Conservation (phyloP, 2,113 vertebrate species). For the Corythornis madagascariensis region DNA sequence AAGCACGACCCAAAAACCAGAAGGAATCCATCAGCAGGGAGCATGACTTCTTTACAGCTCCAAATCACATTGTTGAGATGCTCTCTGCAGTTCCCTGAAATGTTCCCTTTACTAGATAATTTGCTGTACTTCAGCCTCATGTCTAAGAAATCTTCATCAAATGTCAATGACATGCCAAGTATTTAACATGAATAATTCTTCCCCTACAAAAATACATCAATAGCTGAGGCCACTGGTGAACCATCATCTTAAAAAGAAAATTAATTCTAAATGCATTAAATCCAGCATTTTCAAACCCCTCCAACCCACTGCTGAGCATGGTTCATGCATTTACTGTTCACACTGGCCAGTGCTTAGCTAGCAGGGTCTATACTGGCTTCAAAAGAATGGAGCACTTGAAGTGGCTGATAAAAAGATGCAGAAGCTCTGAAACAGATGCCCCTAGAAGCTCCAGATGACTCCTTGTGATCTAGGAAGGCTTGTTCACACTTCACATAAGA, state of each 20-base stretch:
- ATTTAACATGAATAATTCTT: slow-evolving; percentile 2
- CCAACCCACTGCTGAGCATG: not conserved
- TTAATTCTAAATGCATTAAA: not conserved
- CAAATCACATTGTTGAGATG: not conserved
- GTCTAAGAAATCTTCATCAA: not conserved
- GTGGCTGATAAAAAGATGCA: not conserved
- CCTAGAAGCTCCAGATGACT: not conserved
- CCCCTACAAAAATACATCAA: not conserved
- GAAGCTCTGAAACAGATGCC: not conserved
- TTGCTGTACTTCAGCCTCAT: not conserved
- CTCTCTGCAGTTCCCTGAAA: not conserved
- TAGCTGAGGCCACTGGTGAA: not conserved
- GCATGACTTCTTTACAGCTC: not conserved
- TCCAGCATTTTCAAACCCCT: not conserved
- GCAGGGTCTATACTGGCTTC: not conserved
- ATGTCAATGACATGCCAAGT: not conserved
- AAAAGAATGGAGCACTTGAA: not conserved
- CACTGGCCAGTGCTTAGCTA: not conserved
- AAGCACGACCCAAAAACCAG: not conserved
- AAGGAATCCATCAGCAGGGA: not conserved
- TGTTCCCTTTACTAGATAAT: not conserved
- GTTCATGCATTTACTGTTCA: not conserved
- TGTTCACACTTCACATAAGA: not conserved
- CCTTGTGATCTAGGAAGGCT: not conserved
- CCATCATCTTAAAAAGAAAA: not conserved